Evolutionary conservation across 2,113 vertebrate species (phyloP).

Genomic region (Tringa solitaria): DNA sequence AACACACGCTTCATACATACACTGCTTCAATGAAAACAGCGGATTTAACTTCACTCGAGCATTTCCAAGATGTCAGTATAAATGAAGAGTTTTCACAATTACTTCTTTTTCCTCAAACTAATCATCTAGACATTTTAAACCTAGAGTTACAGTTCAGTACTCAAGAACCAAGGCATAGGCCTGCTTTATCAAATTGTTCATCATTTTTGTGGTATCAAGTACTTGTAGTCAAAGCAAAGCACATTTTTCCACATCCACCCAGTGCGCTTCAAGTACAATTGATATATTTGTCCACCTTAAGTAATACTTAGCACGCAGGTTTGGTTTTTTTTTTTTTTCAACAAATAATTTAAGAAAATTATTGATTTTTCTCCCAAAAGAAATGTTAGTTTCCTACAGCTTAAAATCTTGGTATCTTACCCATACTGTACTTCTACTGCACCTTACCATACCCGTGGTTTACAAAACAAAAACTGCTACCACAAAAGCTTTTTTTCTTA

Average conservation of each 20-base stretch:
- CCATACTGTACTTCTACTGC: background rate
- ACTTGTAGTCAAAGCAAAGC: background rate
- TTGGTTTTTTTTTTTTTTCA: fast-evolving
- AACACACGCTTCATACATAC: background rate
- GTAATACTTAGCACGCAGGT: background rate
- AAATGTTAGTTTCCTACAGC: background rate
- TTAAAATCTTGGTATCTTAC: background rate
- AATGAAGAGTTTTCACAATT: background rate
- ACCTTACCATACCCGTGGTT: background rate
- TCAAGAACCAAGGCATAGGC: background rate
- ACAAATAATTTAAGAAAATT: background rate
- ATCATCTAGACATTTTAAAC: background rate
- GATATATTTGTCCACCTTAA: background rate
- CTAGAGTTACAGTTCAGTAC: background rate
- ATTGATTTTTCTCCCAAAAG: background rate
- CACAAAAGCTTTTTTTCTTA: background rate
- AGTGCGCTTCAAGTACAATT: background rate
- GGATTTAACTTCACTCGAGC: background rate
- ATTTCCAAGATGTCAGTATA: background rate
- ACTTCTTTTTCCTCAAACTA: background rate
- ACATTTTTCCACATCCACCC: background rate
- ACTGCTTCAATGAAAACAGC: background rate
- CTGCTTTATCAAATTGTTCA: background rate
- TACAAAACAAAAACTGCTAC: background rate
- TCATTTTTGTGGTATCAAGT: background rate